Conservation (phyloP, 2,888 invertebrate species). For the Thymelicus sylvestris region DNA sequence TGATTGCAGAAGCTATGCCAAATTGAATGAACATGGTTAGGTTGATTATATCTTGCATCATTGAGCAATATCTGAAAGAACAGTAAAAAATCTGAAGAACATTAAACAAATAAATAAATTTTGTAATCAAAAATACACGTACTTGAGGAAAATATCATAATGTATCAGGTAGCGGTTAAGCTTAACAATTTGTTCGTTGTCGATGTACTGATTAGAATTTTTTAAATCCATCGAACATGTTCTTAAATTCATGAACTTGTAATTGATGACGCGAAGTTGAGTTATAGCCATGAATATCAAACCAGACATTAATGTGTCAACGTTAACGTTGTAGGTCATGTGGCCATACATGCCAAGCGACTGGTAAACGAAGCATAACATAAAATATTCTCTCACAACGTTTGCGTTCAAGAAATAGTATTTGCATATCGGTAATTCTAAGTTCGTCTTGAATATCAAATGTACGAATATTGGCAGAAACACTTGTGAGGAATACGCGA, state of each 20-base stretch:
- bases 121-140: conserved; percentile 12
- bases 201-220: conserved; percentile 40
- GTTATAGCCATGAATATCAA: conserved; percentile 57
- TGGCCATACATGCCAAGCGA: conserved; percentile 65
- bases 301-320: conserved; percentile 66
- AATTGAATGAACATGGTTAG: conserved; percentile 64
- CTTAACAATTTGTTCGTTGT: conserved; percentile 41
- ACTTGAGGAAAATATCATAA: conserved; percentile 63
- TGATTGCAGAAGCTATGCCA: conserved; percentile 59
- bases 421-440: conserved; percentile 66
- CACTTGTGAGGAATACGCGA: conserved; percentile 53
- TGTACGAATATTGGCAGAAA: conserved; percentile 55
- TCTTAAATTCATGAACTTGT: conserved; percentile 57
- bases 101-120: conserved; percentile 30
- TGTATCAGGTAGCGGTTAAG: conserved; percentile 55
- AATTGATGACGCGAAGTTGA: conserved; percentile 60
- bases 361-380: conserved; percentile 62
- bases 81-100: not conserved
- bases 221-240: conserved; percentile 28
- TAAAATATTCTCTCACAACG: conserved; percentile 54
- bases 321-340: conserved; percentile 66
- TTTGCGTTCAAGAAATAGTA: conserved; percentile 68
- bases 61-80: conserved; percentile 59
- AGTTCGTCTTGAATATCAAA: conserved; percentile 51
- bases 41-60: conserved; percentile 56